Base-by-base conservation (phyloP, 2,113 vertebrate genomes). In the Edolisoma coerulescens region DNA sequence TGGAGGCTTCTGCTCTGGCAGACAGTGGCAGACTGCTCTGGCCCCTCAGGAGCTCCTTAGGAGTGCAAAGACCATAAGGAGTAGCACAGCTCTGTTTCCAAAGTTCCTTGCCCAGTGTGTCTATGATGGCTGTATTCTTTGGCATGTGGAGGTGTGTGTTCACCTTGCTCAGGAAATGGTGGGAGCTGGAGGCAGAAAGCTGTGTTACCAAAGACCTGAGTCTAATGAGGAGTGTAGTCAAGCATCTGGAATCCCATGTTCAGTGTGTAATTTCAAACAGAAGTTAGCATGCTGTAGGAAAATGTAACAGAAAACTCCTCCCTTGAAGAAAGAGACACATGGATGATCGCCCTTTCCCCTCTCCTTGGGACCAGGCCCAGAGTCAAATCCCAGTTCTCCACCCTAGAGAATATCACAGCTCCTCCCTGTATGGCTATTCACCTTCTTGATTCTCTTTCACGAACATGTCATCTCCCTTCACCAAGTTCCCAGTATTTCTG, bases 351-450 rank as follows among this genome's bases (percentile, higher is more conserved):
- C 11, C 8, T 33, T 16, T 12, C 7, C 4, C 12, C 3, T 32
- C 27, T 68, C 32, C 56, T n/a, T 65, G 37, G 18, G 37, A 92
- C 13, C 6, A 21, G 24, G 14, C 42, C 49, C 33, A n/a, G 52
- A 85, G 49, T 16, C 19, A 93, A 81, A 84, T 28, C 21, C 26
- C 18, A 37, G 18, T 32, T 87, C 50, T 75, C 21, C 20, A 24
- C 21, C 17, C 60, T 22, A 50, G 30, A 71, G 32, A 82, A 37
- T 59, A 75, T 60, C 50, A 70, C n/a, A 78, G 41, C 42, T 81
- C 13, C 21, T 81, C 12, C 16, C 15, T 33, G 6, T 0, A 0
- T 1, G 1, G 37, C 68, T 83, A 41, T n/a, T 88, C 19, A 83
- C 45, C 35, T 49, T 69, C 41, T 44, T 52, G 22, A 39, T 37